Evolutionary conservation across 2,113 vertebrate species (phyloP), one percentile per base, ranked within the genome.

Genomic region (Podiceps cristatus): DNA sequence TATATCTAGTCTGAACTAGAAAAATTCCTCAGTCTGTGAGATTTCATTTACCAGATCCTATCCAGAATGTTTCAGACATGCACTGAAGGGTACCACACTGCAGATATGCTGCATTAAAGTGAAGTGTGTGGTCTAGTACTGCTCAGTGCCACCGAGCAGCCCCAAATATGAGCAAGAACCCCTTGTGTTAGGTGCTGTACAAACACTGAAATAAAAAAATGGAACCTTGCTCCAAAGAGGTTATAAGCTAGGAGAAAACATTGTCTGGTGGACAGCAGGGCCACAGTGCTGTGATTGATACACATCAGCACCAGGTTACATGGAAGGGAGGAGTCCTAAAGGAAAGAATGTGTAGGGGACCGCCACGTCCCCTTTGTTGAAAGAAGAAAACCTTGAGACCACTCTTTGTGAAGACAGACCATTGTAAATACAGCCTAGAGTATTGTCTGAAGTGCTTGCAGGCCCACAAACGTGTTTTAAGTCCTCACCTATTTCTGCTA

Each of bases 311-410:
- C 29, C 55, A 56, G 37, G n/a, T 53, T 24, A 53, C 7, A 10
- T 25, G 47, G 69, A 53, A 56, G 17, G 45, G 20, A 18, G 17
- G 24, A 52, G 28, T 47, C 35, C 13, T 45, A 19, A 75, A 24
- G 25, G 55, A 29, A 52, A 35, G 20, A 77, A 28, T 1, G 0
- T 49, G 8, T 31, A 63, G 22, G 22, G 28, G 47, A 20, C 35
- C 74, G 60, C 55, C 5, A 2, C 15, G 7, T 75, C 8, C 28
- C 7, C 11, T 78, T 56, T 9, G 8, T 72, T 52, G 56, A 75
- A 75, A 4, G 18, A 74, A 31, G 42, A 24, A 77, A 75, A 55
- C 53, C 28, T 42, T 18, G 1, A 0, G 58, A n/a, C 7, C 1
- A 0, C 17, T 86, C 14, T 67, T 58, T 50, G 28, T 73, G 33